These are phyloP conservation scores for Leucosticte australis DNA, from an alignment of 2,113 vertebrate genomes.

Conservation along the genomic window DNA sequence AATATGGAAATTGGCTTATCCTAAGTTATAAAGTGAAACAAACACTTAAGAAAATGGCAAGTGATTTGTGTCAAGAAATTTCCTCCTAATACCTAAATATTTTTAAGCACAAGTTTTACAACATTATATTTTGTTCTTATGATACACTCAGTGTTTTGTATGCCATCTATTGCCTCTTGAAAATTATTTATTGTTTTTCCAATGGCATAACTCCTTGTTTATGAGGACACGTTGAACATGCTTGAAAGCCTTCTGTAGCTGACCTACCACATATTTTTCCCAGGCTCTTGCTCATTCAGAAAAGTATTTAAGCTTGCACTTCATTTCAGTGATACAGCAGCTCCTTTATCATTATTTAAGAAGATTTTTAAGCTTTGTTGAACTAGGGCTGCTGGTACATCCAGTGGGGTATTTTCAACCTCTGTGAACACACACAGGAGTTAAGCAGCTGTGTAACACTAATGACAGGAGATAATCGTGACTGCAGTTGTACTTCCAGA, in stretches of 20 bases:
- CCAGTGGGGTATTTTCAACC: neutral
- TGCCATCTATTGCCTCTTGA: neutral
- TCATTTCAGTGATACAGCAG: neutral
- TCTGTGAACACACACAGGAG: fast-evolving
- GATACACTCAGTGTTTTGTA: neutral
- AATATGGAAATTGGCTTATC: neutral
- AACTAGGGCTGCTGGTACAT: neutral
- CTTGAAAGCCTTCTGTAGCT: neutral
- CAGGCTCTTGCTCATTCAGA: neutral
- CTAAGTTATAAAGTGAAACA: neutral
- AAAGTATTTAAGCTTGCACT: neutral
- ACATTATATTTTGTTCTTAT: neutral
- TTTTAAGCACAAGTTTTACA: neutral
- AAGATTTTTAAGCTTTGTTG: neutral
- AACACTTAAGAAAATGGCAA: neutral
- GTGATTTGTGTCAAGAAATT: neutral
- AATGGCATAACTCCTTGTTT: neutral
- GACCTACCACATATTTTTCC: neutral
- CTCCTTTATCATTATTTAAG: neutral
- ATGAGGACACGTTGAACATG: neutral
- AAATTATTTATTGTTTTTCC: neutral
- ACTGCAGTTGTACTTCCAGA: neutral
- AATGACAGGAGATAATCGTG: neutral
- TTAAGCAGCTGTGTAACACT: neutral
- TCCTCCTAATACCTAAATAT: neutral